Evolutionary conservation across 1,140 invertebrate genomes (phyloP).

Genomic region (Streblospio benedicti): DNA sequence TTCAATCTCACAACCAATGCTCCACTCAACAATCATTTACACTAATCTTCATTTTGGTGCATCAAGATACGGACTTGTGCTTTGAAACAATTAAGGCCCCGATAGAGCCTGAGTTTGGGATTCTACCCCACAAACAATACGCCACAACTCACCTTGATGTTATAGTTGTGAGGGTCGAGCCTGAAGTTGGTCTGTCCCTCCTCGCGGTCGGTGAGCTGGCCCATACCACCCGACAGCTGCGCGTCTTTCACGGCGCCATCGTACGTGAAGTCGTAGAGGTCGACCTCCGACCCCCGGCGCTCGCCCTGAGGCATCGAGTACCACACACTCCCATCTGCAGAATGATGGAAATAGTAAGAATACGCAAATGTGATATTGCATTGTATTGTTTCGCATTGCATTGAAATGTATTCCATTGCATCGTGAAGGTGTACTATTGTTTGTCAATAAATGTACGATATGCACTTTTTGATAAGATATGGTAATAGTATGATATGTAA

Average conservation of each 20-base stretch:
- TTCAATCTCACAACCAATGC: too few relatives aligned
- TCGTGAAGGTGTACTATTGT: too few relatives aligned
- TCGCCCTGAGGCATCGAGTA: conserved; percentile 79
- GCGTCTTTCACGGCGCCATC: conserved; percentile 57
- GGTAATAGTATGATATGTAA: too few relatives aligned
- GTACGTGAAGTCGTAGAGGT: conserved; percentile 83
- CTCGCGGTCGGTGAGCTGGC: conserved; percentile 76
- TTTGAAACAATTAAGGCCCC: too few relatives aligned
- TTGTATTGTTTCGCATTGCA: neutral
- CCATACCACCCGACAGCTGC: conserved; percentile 63
- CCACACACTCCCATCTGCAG: conserved; percentile 65
- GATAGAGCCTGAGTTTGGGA: too few relatives aligned
- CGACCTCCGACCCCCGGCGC: conserved; percentile 61
- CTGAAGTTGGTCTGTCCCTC: conserved; percentile 68
- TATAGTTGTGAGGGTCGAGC: conserved; percentile 56
- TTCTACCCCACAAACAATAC: too few relatives aligned
- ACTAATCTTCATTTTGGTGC: too few relatives aligned
- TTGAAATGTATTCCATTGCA: neutral
- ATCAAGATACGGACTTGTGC: too few relatives aligned
- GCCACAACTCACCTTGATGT: too few relatives aligned
- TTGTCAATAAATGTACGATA: too few relatives aligned
- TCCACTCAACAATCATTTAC: too few relatives aligned
- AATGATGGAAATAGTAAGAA: conserved; percentile 11
- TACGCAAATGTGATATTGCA: neutral
- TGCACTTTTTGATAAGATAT: too few relatives aligned